phyloP scores from a whole-genome alignment of 2,113 vertebrate species.

The Anser brachyrhynchus region DNA sequence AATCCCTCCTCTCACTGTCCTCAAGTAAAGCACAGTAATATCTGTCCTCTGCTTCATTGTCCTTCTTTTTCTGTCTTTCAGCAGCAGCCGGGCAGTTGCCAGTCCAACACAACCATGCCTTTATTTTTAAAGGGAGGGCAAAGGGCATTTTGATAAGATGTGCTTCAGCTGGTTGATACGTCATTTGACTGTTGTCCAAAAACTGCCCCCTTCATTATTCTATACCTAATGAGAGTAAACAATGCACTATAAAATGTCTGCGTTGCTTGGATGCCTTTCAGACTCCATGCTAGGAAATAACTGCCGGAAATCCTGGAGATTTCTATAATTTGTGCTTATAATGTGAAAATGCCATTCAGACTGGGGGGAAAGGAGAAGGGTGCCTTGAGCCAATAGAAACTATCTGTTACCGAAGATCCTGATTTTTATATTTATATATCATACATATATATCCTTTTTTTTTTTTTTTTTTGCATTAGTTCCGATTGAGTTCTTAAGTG shows the following conservation, averaged over 20 bases:
- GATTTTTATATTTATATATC: too few relatives aligned
- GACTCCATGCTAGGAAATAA: not conserved
- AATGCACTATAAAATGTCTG: not conserved
- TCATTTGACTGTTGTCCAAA: not conserved
- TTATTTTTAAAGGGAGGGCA: constrained; percentile 28
- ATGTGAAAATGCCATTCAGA: not conserved
- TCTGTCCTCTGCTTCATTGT: not conserved
- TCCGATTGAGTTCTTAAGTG: not conserved
- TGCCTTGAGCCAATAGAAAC: not conserved
- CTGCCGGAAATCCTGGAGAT: not conserved
- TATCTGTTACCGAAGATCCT: not conserved
- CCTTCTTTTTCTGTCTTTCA: not conserved
- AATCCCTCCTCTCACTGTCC: not conserved
- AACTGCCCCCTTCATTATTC: not conserved
- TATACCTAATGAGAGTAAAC: not conserved
- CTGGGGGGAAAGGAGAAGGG: not conserved
- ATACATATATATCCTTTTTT: too few relatives aligned
- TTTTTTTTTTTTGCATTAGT: not conserved
- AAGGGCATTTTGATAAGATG: not conserved
- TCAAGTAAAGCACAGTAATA: not conserved
- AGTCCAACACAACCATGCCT: not conserved
- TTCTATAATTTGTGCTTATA: not conserved
- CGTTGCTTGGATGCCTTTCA: not conserved
- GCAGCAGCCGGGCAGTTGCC: not conserved
- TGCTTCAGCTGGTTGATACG: not conserved